phyloP scores from a whole-genome alignment of 2,113 vertebrate species.

The Ammodytes dubius region DNA sequence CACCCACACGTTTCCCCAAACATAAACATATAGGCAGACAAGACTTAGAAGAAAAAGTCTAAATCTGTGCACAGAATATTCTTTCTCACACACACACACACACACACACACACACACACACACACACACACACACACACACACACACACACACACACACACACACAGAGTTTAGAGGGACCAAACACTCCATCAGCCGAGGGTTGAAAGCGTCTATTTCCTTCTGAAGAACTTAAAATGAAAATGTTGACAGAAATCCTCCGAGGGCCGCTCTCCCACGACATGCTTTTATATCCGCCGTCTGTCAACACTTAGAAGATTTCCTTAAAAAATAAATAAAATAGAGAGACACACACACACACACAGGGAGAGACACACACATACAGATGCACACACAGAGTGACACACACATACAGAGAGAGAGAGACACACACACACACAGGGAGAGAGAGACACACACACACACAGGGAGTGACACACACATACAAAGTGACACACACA shows the following conservation, averaged over 20 bases:
- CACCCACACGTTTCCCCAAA: not conserved
- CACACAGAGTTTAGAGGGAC: conserved; percentile 42
- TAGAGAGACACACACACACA: not conserved
- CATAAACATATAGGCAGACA: not conserved
- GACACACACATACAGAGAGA: too few species aligned
- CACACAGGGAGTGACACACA: too few species aligned
- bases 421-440: too few species aligned
- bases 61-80: conserved; percentile 18
- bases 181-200: conserved; percentile 57
- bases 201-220: conserved; percentile 63
- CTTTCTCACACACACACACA: conserved; percentile 1
- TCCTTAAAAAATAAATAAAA: conserved; percentile 51
- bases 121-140: too few species aligned
- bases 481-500: too few species aligned
- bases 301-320: conserved; percentile 72
- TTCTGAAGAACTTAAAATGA: conserved; percentile 69
- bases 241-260: conserved; percentile 67
- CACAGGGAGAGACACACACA: too few species aligned
- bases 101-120: too few species aligned
- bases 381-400: too few species aligned
- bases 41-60: not conserved
- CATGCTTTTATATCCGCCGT: conserved; percentile 69
- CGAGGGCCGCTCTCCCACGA: conserved; percentile 71
- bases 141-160: too few species aligned
- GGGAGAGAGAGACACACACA: too few species aligned